Conservation (phyloP, 1,140 invertebrate genomes). For the Drosophila malerkotliana region DNA sequence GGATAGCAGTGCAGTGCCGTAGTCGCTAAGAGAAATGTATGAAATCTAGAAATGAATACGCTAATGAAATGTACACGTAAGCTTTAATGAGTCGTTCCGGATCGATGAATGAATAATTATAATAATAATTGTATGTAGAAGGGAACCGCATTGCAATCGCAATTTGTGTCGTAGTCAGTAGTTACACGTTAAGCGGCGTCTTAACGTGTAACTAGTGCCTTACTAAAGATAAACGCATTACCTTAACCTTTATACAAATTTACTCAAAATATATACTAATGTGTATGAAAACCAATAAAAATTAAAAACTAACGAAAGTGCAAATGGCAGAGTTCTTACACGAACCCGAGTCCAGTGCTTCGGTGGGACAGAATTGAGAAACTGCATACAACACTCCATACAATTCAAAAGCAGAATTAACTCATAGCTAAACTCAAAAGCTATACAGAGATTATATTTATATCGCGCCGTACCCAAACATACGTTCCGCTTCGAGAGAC, state of each 20-base stretch:
- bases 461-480: slow-evolving; percentile 23
- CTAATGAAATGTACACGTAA: slow-evolving; percentile 73
- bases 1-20: slow-evolving; percentile 32
- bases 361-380: slow-evolving; percentile 16
- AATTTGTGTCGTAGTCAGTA: slow-evolving; percentile 79
- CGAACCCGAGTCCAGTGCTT: slow-evolving; percentile 15
- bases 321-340: slow-evolving; percentile 17
- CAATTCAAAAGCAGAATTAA: slow-evolving; percentile 15
- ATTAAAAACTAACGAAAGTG: slow-evolving; percentile 28
- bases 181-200: slow-evolving; percentile 72
- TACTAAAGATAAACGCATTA: slow-evolving; percentile 84
- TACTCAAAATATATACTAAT: slow-evolving; percentile 59
- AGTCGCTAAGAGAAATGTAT: slow-evolving; percentile 28
- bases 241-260: slow-evolving; percentile 82
- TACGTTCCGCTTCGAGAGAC: slow-evolving; percentile 44
- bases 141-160: slow-evolving; percentile 30
- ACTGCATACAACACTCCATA: slow-evolving; percentile 31
- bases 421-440: slow-evolving; percentile 5
- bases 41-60: slow-evolving; percentile 49
- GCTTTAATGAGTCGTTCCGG: slow-evolving; percentile 67
- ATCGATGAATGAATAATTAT: slow-evolving; percentile 18
- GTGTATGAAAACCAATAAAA: slow-evolving; percentile 18
- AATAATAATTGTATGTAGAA: slow-evolving; percentile 6
- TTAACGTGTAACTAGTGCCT: slow-evolving; percentile 83
- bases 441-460: slow-evolving; percentile 48